A percentile compares a stretch with the other conserved stretches of the same genome.
phyloP scores from a whole-genome alignment of 2,888 invertebrate genomes.

The Noctua janthina region DNA sequence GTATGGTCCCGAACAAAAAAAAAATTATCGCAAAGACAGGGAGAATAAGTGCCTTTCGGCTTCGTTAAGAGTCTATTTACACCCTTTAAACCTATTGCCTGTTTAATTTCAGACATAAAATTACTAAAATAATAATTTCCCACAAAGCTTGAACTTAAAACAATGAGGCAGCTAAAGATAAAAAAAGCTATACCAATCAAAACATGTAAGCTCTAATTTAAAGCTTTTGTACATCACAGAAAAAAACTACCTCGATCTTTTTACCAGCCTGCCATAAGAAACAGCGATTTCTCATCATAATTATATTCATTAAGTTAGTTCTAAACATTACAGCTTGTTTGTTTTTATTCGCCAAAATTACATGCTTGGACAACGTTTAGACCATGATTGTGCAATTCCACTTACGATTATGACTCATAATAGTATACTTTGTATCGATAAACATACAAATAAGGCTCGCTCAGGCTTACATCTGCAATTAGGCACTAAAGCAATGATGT shows the following conservation, averaged over 20 bases:
- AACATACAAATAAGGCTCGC: conserved; percentile 80
- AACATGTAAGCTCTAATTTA: conserved; percentile 11
- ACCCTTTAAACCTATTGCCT: not conserved
- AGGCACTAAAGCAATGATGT: conserved; percentile 65
- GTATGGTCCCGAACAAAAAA: too few species aligned
- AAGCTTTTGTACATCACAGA: not conserved
- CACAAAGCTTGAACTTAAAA: not conserved
- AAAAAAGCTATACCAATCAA: not conserved
- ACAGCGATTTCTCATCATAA: conserved; percentile 58
- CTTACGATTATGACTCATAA: conserved; percentile 82
- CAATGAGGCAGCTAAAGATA: not conserved
- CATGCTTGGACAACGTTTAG: conserved; percentile 76
- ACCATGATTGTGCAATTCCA: conserved; percentile 75
- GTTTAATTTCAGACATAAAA: not conserved
- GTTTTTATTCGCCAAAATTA: conserved; percentile 84
- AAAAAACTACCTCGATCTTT: conserved; percentile 8
- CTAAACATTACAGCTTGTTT: conserved; percentile 72
- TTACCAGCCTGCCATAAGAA: conserved; percentile 1
- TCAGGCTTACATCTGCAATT: conserved; percentile 66
- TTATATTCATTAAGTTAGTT: conserved; percentile 65
- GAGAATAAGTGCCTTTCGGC: too few species aligned
- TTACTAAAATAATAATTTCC: not conserved
- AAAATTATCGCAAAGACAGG: too few species aligned
- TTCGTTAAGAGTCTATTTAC: too few species aligned
- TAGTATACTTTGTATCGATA: conserved; percentile 77